Evolutionary conservation across 2,888 invertebrate species (phyloP).

Genomic region (Spodoptera exigua): DNA sequence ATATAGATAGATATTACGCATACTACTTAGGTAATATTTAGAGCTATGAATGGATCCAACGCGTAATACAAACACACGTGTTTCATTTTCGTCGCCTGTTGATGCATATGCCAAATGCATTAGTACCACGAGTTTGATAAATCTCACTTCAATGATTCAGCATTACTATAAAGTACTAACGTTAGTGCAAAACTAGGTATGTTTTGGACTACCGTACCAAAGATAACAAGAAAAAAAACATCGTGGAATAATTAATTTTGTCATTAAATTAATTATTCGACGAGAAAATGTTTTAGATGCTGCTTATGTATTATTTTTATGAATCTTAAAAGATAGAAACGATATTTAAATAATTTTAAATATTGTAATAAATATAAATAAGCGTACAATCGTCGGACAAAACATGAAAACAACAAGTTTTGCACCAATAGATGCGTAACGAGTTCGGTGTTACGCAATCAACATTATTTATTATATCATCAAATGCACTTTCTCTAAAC

Average conservation of each 20-base stretch:
- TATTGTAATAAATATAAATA: not conserved
- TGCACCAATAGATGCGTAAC: slow-evolving; percentile 1
- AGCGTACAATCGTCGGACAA: not conserved
- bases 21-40: not conserved
- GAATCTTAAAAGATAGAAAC: no score
- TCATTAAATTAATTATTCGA: no score
- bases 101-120: slow-evolving; percentile 39
- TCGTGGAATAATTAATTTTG: no score
- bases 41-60: slow-evolving; percentile 13
- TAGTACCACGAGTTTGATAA: slow-evolving; percentile 21
- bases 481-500: slow-evolving; percentile 40
- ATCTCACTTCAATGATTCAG: slow-evolving; percentile 24
- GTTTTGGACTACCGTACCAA: no score
- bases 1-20: not conserved
- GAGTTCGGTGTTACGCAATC: slow-evolving; percentile 34
- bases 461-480: slow-evolving; percentile 34
- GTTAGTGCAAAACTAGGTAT: slow-evolving; percentile 2
- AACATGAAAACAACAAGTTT: slow-evolving; percentile 12
- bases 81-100: slow-evolving; percentile 28
- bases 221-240: no score
- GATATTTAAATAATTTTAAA: no score
- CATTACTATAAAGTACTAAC: slow-evolving; percentile 7
- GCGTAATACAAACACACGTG: slow-evolving; percentile 37
- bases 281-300: no score
- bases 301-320: no score